These are phyloP conservation scores for Coleophora deauratella DNA, from an alignment of 2,888 invertebrate species.

Conservation along the genomic window DNA sequence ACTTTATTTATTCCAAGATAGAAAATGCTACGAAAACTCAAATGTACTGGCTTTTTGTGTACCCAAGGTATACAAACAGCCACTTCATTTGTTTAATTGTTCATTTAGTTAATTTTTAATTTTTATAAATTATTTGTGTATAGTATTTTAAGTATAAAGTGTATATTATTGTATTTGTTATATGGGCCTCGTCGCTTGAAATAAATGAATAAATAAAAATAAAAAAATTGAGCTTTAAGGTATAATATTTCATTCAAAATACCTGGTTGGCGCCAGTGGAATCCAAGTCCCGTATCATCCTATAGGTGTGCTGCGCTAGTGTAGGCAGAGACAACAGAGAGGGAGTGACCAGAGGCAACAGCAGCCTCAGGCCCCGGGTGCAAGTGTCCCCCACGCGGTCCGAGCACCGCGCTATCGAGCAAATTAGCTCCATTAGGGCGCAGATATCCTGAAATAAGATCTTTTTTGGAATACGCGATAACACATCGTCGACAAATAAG, in stretches of 20 bases:
- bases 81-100: too few species aligned
- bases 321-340: constrained; percentile 49
- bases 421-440: constrained; percentile 84
- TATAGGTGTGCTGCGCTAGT: constrained; percentile 52
- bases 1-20: too few species aligned
- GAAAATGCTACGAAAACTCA: too few species aligned
- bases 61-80: too few species aligned
- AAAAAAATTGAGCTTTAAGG: too few species aligned
- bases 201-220: too few species aligned
- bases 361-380: constrained; percentile 46
- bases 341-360: constrained; percentile 49
- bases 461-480: not conserved
- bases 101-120: too few species aligned
- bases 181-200: too few species aligned
- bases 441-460: constrained; percentile 84
- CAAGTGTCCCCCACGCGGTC: constrained; percentile 36
- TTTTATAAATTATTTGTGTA: too few species aligned
- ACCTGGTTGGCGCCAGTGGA: constrained; percentile 48
- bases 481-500: not conserved
- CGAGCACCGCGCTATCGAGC: constrained; percentile 46
- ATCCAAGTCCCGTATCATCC: constrained; percentile 56
- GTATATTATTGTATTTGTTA: too few species aligned
- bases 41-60: too few species aligned
- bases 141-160: too few species aligned
- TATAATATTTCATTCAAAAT: not conserved